Evolutionary conservation across 1,140 invertebrate species (phyloP), one percentile per base, ranked within the genome.

Genomic region (Nasonia longicornis): DNA sequence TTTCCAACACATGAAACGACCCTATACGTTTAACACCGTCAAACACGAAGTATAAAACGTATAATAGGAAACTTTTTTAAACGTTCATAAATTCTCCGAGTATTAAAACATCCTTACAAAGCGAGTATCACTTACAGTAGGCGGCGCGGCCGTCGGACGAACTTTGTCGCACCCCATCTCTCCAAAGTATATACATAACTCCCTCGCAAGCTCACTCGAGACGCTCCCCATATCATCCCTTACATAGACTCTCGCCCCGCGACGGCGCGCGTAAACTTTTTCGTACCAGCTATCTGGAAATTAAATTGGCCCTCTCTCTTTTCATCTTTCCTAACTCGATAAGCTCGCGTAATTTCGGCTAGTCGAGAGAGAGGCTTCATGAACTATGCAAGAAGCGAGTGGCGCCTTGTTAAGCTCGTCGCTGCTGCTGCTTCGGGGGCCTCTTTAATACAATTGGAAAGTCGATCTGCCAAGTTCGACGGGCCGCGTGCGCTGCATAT

Each of bases 401-500:
- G 48, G 20, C 64, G 4, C 29, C 69, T 81, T 77, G 79, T 81
- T 77, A 76, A 64, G 64, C 72, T 35, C 12, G 58, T 72, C 16
- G 63, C 58, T 64, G 7, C 45, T 70, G 58, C 7, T 66, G 80
- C 77, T 77, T 75, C 14, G 42, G 31, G 73, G 77, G 66, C 69
- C 73, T 83, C 75, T 82, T 72, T 85, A 82, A 83, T 83, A 66
- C 80, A 84, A 85, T 86, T 83, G 84, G 80, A 84, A 82, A 83
- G 80, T 81, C 79, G 81, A 82, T 83, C 81, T 63, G 20, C 2
- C 67, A 42, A 72, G 74, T 71, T 80, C 58, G 70, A 26, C 16
- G 52, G 12, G 12, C 12, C n/a, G 35, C 48, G 42, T n/a, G 52
- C 16, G 48, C 52, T 58, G 52, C 14, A 58, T 58, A 58, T n/a